Percentiles rank a stretch among this genome's conserved stretches.
phyloP scores from a whole-genome alignment of 2,113 vertebrate species.

The Rhabdomys dilectus region DNA sequence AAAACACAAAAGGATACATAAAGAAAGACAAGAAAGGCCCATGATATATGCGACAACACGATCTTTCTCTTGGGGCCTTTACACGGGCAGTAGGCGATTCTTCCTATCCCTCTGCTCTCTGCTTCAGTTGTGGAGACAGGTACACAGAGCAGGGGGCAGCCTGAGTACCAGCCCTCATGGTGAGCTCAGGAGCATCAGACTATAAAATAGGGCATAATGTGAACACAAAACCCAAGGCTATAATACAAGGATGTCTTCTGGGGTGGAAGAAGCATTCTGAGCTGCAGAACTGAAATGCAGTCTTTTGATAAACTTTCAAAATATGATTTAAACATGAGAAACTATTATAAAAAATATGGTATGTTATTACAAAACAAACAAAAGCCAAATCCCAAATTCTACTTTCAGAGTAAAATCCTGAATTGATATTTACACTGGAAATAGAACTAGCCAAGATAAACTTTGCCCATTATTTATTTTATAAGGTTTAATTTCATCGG shows the following conservation, averaged over 20 bases:
- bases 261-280: neutral
- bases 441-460: constrained; percentile 32
- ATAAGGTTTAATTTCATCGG: constrained; percentile 7
- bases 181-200: neutral
- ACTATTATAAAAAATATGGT: neutral
- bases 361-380: neutral
- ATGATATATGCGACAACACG: neutral
- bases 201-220: neutral
- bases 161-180: neutral
- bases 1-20: neutral
- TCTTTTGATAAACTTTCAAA: constrained; percentile 41
- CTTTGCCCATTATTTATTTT: neutral
- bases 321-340: constrained; percentile 42
- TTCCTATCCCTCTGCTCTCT: neutral
- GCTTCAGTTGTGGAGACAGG: neutral
- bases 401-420: neutral
- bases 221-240: neutral
- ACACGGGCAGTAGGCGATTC: too few species aligned
- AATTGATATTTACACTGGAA: constrained; percentile 39
- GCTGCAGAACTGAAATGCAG: neutral
- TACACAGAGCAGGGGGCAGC: neutral
- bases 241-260: neutral
- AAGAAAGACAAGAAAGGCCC: neutral
- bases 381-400: neutral
- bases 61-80: neutral